A percentile compares a stretch with the other conserved stretches of the same genome.
Conservation (phyloP, 2,888 invertebrate species). For the Drosophila nr. perissopoda region DNA sequence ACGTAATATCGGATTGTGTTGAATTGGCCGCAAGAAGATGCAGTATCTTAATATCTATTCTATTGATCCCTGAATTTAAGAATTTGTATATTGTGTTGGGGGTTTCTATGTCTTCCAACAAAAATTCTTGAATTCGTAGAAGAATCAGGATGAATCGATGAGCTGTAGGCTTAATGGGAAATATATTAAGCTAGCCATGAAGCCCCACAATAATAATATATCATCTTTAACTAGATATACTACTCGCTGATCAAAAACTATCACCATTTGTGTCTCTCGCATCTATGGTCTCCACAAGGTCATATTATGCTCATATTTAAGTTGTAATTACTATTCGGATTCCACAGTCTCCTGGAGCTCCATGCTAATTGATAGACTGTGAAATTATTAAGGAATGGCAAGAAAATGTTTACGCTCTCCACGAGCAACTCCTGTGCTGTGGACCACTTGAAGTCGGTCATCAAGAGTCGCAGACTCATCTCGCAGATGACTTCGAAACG, state of each 20-base stretch:
- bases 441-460: conserved; percentile 44
- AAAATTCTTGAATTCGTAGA: too few species aligned
- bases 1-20: neutral
- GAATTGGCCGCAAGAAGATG: neutral
- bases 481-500: conserved; percentile 22
- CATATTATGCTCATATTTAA: neutral
- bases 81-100: too few species aligned
- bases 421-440: conserved; percentile 48
- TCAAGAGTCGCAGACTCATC: conserved; percentile 31
- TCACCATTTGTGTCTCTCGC: neutral
- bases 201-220: too few species aligned
- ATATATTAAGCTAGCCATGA: too few species aligned
- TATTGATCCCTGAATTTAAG: neutral
- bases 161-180: too few species aligned
- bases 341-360: conserved; percentile 37
- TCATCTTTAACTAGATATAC: too few species aligned
- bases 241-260: too few species aligned
- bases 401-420: conserved; percentile 42
- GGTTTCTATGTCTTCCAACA: too few species aligned
- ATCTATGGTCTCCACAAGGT: too few species aligned
- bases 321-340: neutral
- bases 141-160: too few species aligned
- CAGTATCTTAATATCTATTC: neutral
- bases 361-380: conserved; percentile 79
- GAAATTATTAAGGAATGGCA: conserved; percentile 73